These are phyloP conservation scores for Avahi laniger DNA, from an alignment of 2,797 vertebrate species.

Conservation along the genomic window DNA sequence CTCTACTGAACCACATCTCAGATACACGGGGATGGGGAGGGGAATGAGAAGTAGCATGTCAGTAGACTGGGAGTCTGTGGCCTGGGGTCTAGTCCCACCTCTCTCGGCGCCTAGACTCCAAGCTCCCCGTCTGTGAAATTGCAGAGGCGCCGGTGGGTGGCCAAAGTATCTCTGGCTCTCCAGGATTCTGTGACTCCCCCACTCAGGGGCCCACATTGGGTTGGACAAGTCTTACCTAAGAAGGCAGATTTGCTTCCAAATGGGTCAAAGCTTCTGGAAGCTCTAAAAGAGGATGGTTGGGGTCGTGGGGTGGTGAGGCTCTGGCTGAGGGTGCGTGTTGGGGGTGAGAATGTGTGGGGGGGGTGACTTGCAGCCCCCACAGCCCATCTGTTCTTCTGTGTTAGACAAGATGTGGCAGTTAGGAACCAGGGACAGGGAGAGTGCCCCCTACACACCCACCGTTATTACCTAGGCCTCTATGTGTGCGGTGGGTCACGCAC, in stretches of 20 bases:
- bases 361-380: background rate
- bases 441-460: background rate
- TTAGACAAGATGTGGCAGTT: background rate
- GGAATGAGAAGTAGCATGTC: background rate
- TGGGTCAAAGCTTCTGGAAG: conserved; percentile 19
- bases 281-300: background rate
- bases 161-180: background rate
- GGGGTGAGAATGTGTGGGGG: background rate
- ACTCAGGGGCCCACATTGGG: background rate
- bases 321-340: background rate
- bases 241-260: conserved; percentile 27
- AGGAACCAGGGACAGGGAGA: background rate
- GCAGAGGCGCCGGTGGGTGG: background rate
- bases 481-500: background rate
- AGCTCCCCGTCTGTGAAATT: background rate
- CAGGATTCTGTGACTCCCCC: background rate
- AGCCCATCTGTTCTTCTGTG: conserved; percentile 13
- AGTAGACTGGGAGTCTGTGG: background rate
- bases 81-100: background rate
- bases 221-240: conserved; percentile 43
- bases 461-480: background rate
- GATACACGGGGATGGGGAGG: background rate
- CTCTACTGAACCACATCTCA: conserved; percentile 34
- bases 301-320: background rate
- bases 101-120: background rate